phyloP scores from a whole-genome alignment of 2,888 invertebrate genomes.

The Ephialtes manifestator region DNA sequence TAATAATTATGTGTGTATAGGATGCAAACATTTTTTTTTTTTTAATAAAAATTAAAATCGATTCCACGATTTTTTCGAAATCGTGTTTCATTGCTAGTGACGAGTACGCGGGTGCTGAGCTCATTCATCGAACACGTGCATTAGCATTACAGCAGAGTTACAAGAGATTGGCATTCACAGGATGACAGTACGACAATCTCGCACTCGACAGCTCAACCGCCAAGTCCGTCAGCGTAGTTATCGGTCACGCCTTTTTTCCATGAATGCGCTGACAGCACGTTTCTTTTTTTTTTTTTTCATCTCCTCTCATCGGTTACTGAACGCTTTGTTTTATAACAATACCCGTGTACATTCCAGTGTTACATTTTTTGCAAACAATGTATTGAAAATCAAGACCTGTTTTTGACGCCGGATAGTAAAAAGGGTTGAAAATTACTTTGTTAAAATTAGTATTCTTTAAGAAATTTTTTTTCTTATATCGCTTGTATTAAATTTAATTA shows the following conservation, averaged over 20 bases:
- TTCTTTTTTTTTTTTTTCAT: constrained; percentile 3
- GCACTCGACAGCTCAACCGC: constrained; percentile 37
- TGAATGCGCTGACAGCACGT: constrained; percentile 39
- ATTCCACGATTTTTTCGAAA: constrained; percentile 13
- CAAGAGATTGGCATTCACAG: constrained; percentile 37
- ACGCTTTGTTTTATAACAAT: constrained; percentile 3
- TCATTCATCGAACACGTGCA: constrained; percentile 37
- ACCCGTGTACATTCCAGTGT: background rate
- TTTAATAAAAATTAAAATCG: too few species aligned
- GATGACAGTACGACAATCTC: constrained; percentile 50
- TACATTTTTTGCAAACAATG: background rate
- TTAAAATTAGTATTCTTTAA: too few species aligned
- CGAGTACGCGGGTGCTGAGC: background rate
- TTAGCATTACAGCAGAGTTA: background rate
- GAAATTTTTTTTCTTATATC: background rate
- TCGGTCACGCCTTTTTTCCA: constrained; percentile 64
- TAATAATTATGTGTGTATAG: too few species aligned
- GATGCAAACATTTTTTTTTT: too few species aligned
- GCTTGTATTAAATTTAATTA: too few species aligned
- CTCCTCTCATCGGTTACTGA: background rate
- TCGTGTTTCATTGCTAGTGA: background rate
- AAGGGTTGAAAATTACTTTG: constrained; percentile 33
- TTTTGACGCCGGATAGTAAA: background rate
- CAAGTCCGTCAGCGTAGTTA: constrained; percentile 27
- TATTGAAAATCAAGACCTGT: background rate